Evolutionary conservation across 2,888 invertebrate species (phyloP).

Genomic region (Eupithecia subumbrata): DNA sequence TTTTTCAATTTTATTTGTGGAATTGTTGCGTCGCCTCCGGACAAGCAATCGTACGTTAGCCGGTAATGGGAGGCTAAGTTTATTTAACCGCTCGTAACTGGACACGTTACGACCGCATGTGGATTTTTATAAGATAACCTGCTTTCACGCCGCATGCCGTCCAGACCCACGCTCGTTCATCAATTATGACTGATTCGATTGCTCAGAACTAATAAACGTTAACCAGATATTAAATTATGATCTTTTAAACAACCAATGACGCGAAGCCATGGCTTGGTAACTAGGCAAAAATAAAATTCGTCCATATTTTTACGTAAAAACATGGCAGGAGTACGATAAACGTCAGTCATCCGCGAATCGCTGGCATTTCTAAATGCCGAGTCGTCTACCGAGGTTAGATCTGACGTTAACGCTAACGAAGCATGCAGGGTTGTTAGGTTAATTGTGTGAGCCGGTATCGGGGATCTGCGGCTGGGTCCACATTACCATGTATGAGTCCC

Average conservation of each 20-base stretch:
- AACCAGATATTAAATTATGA: conserved; percentile 24
- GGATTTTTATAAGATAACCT: conserved; percentile 71
- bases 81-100: conserved; percentile 81
- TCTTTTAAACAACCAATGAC: conserved; percentile 9
- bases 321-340: conserved; percentile 15
- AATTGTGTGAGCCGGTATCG: conserved; percentile 60
- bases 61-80: conserved; percentile 76
- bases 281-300: conserved; percentile 9
- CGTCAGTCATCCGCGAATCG: conserved; percentile 31
- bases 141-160: conserved; percentile 59
- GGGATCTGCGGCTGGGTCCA: conserved; percentile 51
- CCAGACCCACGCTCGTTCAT: conserved; percentile 52
- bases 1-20: conserved; percentile 76
- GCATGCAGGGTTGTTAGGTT: conserved; percentile 65
- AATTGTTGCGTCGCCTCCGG: conserved; percentile 59
- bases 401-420: conserved; percentile 56
- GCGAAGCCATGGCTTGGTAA: background rate
- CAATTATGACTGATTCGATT: conserved; percentile 57
- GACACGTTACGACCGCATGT: conserved; percentile 71
- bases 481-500: conserved; percentile 63
- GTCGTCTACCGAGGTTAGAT: conserved; percentile 44
- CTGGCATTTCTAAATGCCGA: conserved; percentile 34
- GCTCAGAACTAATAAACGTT: conserved; percentile 38
- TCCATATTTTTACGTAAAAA: conserved; percentile 9
- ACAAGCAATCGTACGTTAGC: conserved; percentile 59